These are phyloP conservation scores for Papilio protenor DNA, from an alignment of 2,888 invertebrate species.

Conservation along the genomic window DNA sequence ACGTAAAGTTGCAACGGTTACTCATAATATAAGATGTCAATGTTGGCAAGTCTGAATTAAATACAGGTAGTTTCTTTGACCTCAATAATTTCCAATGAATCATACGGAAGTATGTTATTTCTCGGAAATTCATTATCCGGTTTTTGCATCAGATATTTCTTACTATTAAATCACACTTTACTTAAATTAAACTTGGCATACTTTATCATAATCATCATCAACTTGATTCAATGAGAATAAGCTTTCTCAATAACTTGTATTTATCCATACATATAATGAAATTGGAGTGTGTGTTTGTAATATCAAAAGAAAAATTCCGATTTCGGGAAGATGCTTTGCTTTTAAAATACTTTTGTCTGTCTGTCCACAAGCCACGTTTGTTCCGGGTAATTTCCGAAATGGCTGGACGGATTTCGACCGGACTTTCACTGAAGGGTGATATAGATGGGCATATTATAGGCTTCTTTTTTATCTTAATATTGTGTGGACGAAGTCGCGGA, in stretches of 20 bases:
- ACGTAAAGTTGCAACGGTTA: neutral
- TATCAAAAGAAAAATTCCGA: too few species aligned
- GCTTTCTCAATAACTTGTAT: neutral
- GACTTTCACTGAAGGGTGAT: too few species aligned
- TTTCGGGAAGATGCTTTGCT: too few species aligned
- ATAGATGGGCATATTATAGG: too few species aligned
- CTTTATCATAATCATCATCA: neutral
- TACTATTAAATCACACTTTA: neutral
- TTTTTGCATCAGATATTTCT: neutral
- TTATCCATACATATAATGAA: neutral
- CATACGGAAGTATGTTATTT: constrained; percentile 35
- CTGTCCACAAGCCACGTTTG: too few species aligned
- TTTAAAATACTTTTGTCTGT: too few species aligned
- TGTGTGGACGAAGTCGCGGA: too few species aligned
- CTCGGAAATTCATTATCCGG: constrained; percentile 1
- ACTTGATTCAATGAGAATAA: neutral
- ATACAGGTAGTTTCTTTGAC: constrained; percentile 20
- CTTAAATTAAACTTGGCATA: constrained; percentile 1
- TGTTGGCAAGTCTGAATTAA: constrained; percentile 24
- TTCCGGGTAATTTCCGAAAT: too few species aligned
- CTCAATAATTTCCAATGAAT: constrained; percentile 23
- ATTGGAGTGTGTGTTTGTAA: too few species aligned
- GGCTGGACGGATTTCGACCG: too few species aligned
- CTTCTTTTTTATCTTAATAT: too few species aligned
- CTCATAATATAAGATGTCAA: constrained; percentile 14